Evolutionary conservation across 2,888 invertebrate genomes (phyloP).

Genomic region (Thera britannica): DNA sequence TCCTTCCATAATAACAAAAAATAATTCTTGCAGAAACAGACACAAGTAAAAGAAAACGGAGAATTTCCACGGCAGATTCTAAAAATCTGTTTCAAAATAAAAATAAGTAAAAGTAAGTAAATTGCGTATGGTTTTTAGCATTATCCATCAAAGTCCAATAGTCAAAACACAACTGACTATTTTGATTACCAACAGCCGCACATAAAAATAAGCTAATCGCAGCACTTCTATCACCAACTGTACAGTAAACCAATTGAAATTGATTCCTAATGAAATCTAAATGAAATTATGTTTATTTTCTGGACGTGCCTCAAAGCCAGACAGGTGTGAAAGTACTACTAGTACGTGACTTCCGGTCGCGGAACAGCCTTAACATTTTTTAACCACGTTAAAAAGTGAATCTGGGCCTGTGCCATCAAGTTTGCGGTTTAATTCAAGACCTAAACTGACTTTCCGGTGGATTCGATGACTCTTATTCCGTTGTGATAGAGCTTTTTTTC

Average conservation of each 20-base stretch:
- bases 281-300: constrained; percentile 53
- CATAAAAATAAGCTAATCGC: constrained; percentile 5
- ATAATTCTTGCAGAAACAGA: too few species aligned
- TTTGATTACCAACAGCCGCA: not conserved
- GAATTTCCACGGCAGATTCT: too few species aligned
- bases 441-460: not conserved
- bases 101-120: too few species aligned
- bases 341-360: constrained; percentile 51
- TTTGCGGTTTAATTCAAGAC: not conserved
- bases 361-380: constrained; percentile 21
- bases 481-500: not conserved
- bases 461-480: not conserved
- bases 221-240: constrained; percentile 5
- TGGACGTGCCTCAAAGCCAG: constrained; percentile 49
- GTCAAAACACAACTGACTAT: too few species aligned
- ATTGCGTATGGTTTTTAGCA: too few species aligned
- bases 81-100: too few species aligned
- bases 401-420: not conserved
- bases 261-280: constrained; percentile 51
- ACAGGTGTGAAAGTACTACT: constrained; percentile 50
- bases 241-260: constrained; percentile 35
- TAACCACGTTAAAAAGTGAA: constrained; percentile 36
- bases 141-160: too few species aligned
- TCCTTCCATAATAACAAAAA: too few species aligned
- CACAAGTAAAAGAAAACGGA: too few species aligned